These are phyloP conservation scores for Gymnogyps californianus DNA, from an alignment of 2,113 vertebrate genomes.

Conservation along the genomic window DNA sequence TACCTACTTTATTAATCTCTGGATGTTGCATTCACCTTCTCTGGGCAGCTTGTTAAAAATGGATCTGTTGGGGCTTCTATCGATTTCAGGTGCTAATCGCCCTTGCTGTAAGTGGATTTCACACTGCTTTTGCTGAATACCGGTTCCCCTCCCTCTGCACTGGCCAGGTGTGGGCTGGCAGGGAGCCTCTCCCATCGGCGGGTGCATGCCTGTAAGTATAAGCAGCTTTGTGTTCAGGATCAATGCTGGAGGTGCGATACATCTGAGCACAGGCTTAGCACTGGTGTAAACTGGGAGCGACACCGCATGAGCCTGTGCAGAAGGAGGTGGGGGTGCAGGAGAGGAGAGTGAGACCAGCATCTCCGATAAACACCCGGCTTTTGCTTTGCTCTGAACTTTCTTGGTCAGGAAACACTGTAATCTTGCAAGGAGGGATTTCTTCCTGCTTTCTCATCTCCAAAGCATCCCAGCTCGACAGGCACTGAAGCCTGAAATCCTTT, in stretches of 20 bases:
- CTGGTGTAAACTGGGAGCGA: neutral
- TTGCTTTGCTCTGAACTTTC: neutral
- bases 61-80: neutral
- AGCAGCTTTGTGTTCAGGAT: neutral
- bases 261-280: neutral
- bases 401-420: neutral
- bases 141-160: neutral
- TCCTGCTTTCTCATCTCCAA: neutral
- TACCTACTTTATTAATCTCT: neutral
- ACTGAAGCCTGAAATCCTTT: neutral
- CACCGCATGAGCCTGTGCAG: neutral
- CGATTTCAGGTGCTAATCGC: neutral
- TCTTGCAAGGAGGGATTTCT: neutral
- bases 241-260: neutral
- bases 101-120: neutral
- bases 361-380: rapidly evolving
- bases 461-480: neutral
- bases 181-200: neutral
- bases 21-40: neutral
- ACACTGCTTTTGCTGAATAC: neutral
- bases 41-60: neutral
- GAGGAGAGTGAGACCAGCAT: neutral
- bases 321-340: neutral
- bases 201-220: too few relatives aligned
- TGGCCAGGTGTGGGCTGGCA: neutral